Evolutionary conservation across 2,797 vertebrate genomes (phyloP), one percentile per base, ranked within the genome.

Genomic region (Takifugu rubripes): DNA sequence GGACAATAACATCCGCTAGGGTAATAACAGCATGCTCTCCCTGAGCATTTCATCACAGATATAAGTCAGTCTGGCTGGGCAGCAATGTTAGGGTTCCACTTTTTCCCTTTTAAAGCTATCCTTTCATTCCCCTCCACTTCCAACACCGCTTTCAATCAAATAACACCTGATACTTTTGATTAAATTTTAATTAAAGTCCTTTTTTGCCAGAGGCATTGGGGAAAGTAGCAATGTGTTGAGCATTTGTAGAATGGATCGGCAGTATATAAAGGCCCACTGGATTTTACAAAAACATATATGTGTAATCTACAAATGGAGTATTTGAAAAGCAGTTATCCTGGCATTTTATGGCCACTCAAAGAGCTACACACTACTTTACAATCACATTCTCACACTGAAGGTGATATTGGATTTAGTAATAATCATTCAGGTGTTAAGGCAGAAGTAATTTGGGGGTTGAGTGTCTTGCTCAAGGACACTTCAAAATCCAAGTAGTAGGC

Each of bases 1-100:
- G 82, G 77, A 83, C 83, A 88, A 87, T 87, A 88, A 82, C 80
- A 80, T 85, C 79, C 74, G 72, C 72, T 49, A 69, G 79, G 69
- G 76, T 84, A 83, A 80, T 82, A 87, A 80, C 81, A 53, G 49
- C 77, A 78, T 72, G 72, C 72, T 81, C 78, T 74, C 67, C 73
- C 75, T 68, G 76, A 75, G 73, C 78, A 84, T 87, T 81, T 85
- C 72, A 83, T 84, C 87, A 73, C 65, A 68, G 72, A 80, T 84
- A 83, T 83, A 83, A 81, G 67, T 57, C 55, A 46, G n/a, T 63
- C 57, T 70, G 64, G 62, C 64, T 66, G 66, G 73, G 17, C 73
- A 60, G 50, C 52, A 40, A 52, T 69, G 67, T 70, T 80, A 78
- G 69, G 54, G 70, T 33, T 67, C 15, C 24, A 17, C 24, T 47